These are phyloP conservation scores for Patella caerulea DNA, from an alignment of 2,888 invertebrate genomes.

Conservation along the genomic window DNA sequence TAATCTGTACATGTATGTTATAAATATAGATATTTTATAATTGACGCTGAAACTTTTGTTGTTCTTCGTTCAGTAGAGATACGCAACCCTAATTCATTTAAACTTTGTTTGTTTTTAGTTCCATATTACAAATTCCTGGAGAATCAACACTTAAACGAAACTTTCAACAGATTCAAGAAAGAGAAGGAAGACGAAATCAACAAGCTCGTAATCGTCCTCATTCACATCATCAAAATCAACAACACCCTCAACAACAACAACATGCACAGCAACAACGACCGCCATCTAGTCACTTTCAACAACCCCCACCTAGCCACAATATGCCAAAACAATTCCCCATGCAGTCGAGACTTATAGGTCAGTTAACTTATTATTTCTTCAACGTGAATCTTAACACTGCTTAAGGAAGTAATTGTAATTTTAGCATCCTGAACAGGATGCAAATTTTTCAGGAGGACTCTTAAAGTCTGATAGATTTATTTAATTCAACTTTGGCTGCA, in stretches of 20 bases:
- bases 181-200: conserved; percentile 56
- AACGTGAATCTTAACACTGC: no score
- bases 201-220: conserved; percentile 23
- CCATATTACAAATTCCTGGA: conserved; percentile 90
- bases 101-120: conserved; percentile 70
- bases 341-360: conserved; percentile 52
- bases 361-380: conserved; percentile 7
- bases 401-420: no score
- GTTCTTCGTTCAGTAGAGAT: no score
- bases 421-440: no score
- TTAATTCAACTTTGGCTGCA: no score
- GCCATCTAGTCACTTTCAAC: conserved; percentile 39
- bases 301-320: conserved; percentile 78
- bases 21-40: no score
- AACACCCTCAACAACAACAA: conserved; percentile 43
- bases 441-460: no score
- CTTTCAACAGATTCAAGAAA: conserved; percentile 94
- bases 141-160: conserved; percentile 96
- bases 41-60: no score
- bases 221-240: conserved; percentile 42
- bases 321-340: conserved; percentile 46
- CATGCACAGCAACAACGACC: conserved; percentile 41
- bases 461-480: no score
- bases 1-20: no score
- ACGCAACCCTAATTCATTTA: no score